phyloP scores from a whole-genome alignment of 1,140 invertebrate species.

The Caerostris darwini region DNA sequence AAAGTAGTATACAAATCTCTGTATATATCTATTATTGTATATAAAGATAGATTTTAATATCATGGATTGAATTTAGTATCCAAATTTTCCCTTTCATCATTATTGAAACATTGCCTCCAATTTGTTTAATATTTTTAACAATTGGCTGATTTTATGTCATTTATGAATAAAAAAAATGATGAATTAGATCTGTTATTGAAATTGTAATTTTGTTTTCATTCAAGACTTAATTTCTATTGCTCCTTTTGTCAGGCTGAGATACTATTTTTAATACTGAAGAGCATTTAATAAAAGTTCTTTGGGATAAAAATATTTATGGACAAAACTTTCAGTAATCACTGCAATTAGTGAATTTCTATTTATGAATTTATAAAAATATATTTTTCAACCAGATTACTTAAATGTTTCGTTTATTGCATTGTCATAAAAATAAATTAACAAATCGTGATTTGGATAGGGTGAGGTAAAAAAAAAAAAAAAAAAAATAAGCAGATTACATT shows the following conservation, averaged over 20 bases:
- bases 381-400: too few species aligned
- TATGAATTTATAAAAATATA: too few species aligned
- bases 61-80: not conserved
- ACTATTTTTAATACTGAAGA: not conserved
- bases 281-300: too few species aligned
- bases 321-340: too few species aligned
- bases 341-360: too few species aligned
- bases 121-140: slow-evolving; percentile 6
- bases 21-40: slow-evolving; percentile 26
- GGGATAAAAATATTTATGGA: too few species aligned
- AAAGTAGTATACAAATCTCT: not conserved
- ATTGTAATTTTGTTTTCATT: not conserved
- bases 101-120: not conserved
- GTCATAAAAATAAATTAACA: too few species aligned
- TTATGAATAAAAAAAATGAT: not conserved
- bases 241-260: slow-evolving; percentile 9
- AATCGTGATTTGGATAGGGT: too few species aligned
- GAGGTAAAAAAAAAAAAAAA: too few species aligned
- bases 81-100: not conserved
- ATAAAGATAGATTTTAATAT: slow-evolving; percentile 41
- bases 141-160: not conserved
- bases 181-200: not conserved
- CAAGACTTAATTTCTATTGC: not conserved
- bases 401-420: too few species aligned
- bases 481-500: too few species aligned